These are phyloP conservation scores for Borostomias antarcticus DNA, from an alignment of 2,797 vertebrate species.

Conservation along the genomic window DNA sequence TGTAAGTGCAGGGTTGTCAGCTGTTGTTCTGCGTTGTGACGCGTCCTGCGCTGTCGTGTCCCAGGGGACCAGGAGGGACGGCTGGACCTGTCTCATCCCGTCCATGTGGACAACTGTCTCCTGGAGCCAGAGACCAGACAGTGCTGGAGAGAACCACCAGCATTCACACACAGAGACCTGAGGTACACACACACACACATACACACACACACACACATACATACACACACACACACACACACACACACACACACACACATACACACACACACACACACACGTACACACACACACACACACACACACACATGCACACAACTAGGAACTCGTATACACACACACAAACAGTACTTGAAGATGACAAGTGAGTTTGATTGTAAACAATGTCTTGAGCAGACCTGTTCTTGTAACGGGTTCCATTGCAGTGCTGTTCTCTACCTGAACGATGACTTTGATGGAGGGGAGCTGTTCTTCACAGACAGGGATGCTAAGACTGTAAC, in stretches of 20 bases:
- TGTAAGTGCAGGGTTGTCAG: not conserved
- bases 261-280: not conserved
- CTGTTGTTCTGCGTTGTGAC: not conserved
- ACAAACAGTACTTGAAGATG: not conserved
- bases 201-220: not conserved
- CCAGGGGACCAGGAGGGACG: slow-evolving; percentile 91
- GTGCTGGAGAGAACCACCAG: slow-evolving; percentile 93
- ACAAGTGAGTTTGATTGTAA: too few relatives aligned
- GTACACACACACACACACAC: not conserved
- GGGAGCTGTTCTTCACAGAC: slow-evolving; percentile 92
- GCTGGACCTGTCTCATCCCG: slow-evolving; percentile 92
- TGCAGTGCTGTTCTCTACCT: slow-evolving; percentile 92
- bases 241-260: not conserved
- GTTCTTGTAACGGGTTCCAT: slow-evolving; percentile 13
- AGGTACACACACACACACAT: slow-evolving; percentile 73
- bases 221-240: slow-evolving; percentile 1
- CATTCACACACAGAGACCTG: slow-evolving; percentile 92
- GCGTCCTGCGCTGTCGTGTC: slow-evolving; percentile 14
- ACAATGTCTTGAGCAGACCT: not conserved
- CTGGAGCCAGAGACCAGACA: slow-evolving; percentile 91
- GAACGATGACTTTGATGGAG: slow-evolving; percentile 93
- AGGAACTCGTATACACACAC: not conserved
- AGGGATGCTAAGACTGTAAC: slow-evolving; percentile 88
- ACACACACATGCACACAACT: too few relatives aligned
- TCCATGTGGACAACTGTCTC: slow-evolving; percentile 96